A percentile compares a stretch with the other conserved stretches of the same genome.
phyloP scores from a whole-genome alignment of 2,888 invertebrate genomes.

The Hedychridium roseum region DNA sequence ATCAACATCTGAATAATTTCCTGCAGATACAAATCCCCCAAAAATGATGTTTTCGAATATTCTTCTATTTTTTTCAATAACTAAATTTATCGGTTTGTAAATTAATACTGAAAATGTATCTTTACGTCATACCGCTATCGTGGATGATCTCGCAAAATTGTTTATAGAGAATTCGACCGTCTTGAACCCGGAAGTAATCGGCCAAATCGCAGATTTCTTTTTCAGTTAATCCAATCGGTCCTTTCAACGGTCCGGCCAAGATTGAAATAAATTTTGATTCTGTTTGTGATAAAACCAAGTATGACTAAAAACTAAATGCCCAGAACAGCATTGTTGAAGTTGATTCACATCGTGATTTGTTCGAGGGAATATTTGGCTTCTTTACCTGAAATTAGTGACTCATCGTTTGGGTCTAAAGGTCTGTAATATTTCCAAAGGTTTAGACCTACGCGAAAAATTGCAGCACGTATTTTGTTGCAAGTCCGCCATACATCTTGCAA shows the following conservation, averaged over 20 bases:
- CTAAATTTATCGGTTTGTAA: not conserved
- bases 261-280: slow-evolving; percentile 79
- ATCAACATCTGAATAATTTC: too few species aligned
- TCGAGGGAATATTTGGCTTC: too few species aligned
- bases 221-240: slow-evolving; percentile 74
- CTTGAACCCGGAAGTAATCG: slow-evolving; percentile 81
- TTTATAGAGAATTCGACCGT: slow-evolving; percentile 79
- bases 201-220: slow-evolving; percentile 77
- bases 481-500: slow-evolving; percentile 79
- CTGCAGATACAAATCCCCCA: too few species aligned
- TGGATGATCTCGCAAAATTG: slow-evolving; percentile 80
- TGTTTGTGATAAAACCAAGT: too few species aligned
- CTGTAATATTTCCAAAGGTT: slow-evolving; percentile 77
- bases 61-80: too few species aligned
- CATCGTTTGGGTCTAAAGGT: slow-evolving; percentile 73
- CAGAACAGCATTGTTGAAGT: too few species aligned
- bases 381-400: slow-evolving; percentile 74
- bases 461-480: slow-evolving; percentile 82
- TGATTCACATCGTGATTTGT: too few species aligned
- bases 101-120: slow-evolving; percentile 4
- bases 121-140: slow-evolving; percentile 67
- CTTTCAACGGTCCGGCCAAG: slow-evolving; percentile 73
- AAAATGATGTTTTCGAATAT: too few species aligned
- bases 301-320: too few species aligned
- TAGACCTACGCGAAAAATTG: slow-evolving; percentile 76